Evolutionary conservation across 2,888 invertebrate species (phyloP).

Genomic region (Lasioglossum villosulum): DNA sequence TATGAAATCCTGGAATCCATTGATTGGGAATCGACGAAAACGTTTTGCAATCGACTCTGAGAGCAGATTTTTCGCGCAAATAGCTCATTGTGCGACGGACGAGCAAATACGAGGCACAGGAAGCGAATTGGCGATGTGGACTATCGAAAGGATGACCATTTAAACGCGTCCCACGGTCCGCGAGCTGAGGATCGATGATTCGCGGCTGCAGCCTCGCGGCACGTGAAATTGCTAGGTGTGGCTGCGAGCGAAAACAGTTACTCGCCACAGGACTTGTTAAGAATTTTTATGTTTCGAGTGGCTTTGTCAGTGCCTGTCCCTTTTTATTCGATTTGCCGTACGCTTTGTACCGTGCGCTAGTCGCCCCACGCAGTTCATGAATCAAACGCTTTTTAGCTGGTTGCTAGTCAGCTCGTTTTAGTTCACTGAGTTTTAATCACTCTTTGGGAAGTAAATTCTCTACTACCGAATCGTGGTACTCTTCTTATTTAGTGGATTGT

Average conservation of each 20-base stretch:
- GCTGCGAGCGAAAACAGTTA: slow-evolving; percentile 45
- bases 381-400: background rate
- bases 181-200: slow-evolving; percentile 51
- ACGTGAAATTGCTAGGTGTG: slow-evolving; percentile 49
- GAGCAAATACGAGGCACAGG: background rate
- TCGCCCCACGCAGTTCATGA: slow-evolving; percentile 5
- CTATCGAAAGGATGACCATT: background rate
- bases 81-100: background rate
- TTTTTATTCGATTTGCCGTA: slow-evolving; percentile 13
- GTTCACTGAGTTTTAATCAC: background rate
- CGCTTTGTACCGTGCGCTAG: background rate
- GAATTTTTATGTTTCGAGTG: slow-evolving; percentile 12
- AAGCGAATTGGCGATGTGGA: background rate
- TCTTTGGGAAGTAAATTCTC: background rate
- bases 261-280: slow-evolving; percentile 11
- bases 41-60: background rate
- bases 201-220: slow-evolving; percentile 29
- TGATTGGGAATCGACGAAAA: background rate
- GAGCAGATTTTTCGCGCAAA: background rate
- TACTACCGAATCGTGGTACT: background rate
- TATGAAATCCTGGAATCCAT: too few relatives aligned
- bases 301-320: background rate
- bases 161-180: slow-evolving; percentile 3
- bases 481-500: background rate
- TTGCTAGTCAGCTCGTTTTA: background rate